Base-by-base conservation (phyloP, 2,113 vertebrate genomes). In the Nibea coibor region DNA sequence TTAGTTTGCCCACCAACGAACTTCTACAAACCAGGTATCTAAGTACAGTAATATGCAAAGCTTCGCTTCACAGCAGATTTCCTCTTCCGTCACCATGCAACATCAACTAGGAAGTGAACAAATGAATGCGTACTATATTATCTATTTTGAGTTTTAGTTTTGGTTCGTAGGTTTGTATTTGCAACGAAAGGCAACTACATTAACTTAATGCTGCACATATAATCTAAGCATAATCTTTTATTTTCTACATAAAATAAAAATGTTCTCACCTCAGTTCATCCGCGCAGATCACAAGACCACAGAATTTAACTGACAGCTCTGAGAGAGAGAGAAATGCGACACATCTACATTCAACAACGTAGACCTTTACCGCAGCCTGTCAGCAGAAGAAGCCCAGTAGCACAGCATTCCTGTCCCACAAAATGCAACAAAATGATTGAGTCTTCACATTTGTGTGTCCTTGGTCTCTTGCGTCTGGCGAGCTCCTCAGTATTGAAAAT, bases 181-280 rank as follows among this genome's bases (percentile, higher is more conserved):
- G 35, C 8, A 22, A 26, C 24, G 1, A 26, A 11, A 61, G 9
- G 15, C 0, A 70, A 76, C 9, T 7, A 61, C 15, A 50, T 43
- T 61, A 35, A 3, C 7, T n/a, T 19, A 22, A 45, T 43, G 5
- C 14, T 66, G 19, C 4, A 56, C 0, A 5, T 31, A 2, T 1
- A 24, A 4, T 19, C 4, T 24, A 50, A 70, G 1, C n/a, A n/a
- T n/a, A n/a, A n/a, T n/a, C n/a, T n/a, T n/a, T n/a, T n/a, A 39
- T 61, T 26, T 57, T 68, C 7, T 9, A 17, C 2, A 14, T 1
- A 54, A 67, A 39, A 39, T 58, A 10, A 75, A 82, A 70, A 31
- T 31, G 10, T n/a, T 74, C 90, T 91, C 48, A 93, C 88, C 89
- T 89, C 51, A 69, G 16, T 71, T 80, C 62, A 70, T 87, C 31